These are phyloP conservation scores for Pseudolaguvia tuberculata DNA, from an alignment of 2,113 vertebrate species.

Conservation along the genomic window DNA sequence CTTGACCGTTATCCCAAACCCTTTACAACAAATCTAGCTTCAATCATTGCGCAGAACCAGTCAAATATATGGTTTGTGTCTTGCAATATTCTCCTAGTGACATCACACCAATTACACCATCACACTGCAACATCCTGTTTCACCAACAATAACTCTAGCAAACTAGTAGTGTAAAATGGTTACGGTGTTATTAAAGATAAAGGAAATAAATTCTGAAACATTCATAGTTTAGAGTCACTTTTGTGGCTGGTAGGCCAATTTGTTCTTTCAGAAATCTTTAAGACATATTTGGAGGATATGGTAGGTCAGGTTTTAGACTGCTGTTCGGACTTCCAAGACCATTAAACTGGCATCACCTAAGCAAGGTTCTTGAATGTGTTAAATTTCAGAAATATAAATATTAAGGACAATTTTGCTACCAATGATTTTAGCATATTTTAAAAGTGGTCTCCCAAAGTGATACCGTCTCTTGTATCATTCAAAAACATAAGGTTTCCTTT, in stretches of 20 bases:
- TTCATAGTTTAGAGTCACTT: background rate
- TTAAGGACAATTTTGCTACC: too few relatives aligned
- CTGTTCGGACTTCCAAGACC: too few relatives aligned
- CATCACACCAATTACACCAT: slow-evolving; percentile 22
- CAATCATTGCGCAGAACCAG: background rate
- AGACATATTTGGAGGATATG: background rate
- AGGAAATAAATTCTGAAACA: background rate
- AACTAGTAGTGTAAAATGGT: background rate
- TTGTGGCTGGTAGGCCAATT: background rate
- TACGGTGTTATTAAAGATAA: background rate
- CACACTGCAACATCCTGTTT: slow-evolving; percentile 44
- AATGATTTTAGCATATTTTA: too few relatives aligned
- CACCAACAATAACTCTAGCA: slow-evolving; percentile 9
- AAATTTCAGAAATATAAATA: too few relatives aligned
- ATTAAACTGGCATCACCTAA: too few relatives aligned
- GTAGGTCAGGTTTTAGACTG: background rate
- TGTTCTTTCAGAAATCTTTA: background rate
- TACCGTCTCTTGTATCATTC: background rate
- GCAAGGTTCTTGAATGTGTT: too few relatives aligned
- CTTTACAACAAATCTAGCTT: slow-evolving; percentile 13
- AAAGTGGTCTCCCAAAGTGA: background rate
- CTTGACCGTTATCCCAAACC: background rate
- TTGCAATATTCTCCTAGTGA: slow-evolving; percentile 39
- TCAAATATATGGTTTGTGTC: background rate
- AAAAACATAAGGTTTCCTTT: background rate